Evolutionary conservation across 2,797 vertebrate genomes (phyloP).

Genomic region (Eleutherodactylus coqui): DNA sequence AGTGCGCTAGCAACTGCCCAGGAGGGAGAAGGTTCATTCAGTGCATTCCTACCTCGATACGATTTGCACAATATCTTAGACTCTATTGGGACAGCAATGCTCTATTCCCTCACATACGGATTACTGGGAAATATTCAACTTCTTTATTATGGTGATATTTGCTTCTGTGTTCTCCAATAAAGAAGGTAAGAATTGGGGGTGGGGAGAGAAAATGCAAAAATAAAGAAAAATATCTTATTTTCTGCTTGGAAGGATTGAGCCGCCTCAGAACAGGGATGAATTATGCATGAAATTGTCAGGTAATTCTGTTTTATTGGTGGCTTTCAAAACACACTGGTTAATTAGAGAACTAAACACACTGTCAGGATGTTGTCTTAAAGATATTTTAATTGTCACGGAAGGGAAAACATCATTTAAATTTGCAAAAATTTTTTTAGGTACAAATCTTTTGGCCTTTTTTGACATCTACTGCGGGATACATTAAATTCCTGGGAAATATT

Average conservation of each 20-base stretch:
- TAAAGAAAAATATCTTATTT: neutral
- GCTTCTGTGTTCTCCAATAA: slow-evolving; percentile 28
- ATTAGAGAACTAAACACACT: slow-evolving; percentile 58
- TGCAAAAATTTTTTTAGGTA: neutral
- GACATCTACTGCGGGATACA: neutral
- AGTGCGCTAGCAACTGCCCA: neutral
- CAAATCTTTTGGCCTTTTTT: neutral
- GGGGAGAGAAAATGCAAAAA: neutral
- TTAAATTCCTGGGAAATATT: neutral
- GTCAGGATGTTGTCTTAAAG: slow-evolving; percentile 60
- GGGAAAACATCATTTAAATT: slow-evolving; percentile 53
- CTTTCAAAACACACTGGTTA: slow-evolving; percentile 60
- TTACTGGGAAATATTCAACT: slow-evolving; percentile 51
- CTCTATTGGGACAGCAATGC: neutral
- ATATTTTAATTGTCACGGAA: slow-evolving; percentile 48
- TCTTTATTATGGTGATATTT: slow-evolving; percentile 53
- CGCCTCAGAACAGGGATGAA: slow-evolving; percentile 35
- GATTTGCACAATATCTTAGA: neutral
- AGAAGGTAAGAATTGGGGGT: slow-evolving; percentile 6
- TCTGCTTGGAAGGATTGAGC: slow-evolving; percentile 12
- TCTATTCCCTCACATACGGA: neutral
- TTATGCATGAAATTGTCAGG: slow-evolving; percentile 58
- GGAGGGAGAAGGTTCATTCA: neutral
- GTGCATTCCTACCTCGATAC: neutral
- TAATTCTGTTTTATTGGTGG: slow-evolving; percentile 61